phyloP scores from a whole-genome alignment of 30 jellyfish, hydroid and myxozoan genomes.

The Aurelia coerulea region DNA sequence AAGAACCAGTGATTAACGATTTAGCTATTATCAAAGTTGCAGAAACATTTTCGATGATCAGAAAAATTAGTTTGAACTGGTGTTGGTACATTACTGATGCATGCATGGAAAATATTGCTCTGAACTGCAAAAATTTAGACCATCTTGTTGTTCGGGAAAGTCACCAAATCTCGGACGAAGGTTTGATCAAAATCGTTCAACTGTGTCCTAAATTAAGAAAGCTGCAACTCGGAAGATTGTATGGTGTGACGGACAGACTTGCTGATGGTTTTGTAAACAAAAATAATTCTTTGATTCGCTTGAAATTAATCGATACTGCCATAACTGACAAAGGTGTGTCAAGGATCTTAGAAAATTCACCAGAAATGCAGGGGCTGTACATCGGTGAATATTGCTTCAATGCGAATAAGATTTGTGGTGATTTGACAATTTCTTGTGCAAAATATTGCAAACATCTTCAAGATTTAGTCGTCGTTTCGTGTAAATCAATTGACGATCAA shows the following conservation, averaged over 20 bases:
- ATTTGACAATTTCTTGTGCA: constrained; percentile 2
- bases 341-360: constrained; percentile 19
- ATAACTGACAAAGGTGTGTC: constrained; percentile 30
- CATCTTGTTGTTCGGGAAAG: constrained; percentile 43
- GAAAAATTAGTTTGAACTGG: constrained; percentile 47
- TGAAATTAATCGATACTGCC: constrained; percentile 30
- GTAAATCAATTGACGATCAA: constrained; percentile 15
- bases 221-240: constrained; percentile 45
- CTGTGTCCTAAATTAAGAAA: constrained; percentile 35
- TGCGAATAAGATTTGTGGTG: constrained; percentile 33
- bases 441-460: constrained; percentile 28
- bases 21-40: neutral
- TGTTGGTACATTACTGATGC: constrained; percentile 60
- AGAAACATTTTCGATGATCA: constrained; percentile 3
- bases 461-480: constrained; percentile 39
- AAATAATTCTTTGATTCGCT: neutral
- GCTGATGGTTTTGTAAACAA: constrained; percentile 8
- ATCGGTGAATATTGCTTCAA: constrained; percentile 58
- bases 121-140: constrained; percentile 38
- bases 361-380: neutral
- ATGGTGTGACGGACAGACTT: constrained; percentile 53
- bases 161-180: constrained; percentile 43
- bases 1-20: constrained; percentile 36
- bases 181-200: constrained; percentile 12
- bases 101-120: constrained; percentile 30